Conservation (phyloP, 1,140 invertebrate species). For the Euura saliciscinereae region DNA sequence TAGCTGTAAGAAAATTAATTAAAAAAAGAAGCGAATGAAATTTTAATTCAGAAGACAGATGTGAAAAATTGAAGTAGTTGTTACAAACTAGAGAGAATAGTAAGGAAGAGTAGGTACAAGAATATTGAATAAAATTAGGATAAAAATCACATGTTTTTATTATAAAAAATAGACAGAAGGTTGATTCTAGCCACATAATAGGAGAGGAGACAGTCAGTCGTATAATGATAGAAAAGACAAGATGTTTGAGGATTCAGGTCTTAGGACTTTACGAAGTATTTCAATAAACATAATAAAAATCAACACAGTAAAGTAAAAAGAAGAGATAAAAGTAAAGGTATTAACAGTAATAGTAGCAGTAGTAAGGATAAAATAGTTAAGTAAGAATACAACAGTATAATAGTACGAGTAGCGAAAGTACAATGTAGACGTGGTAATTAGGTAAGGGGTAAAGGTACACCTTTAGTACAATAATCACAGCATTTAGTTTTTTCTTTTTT, state of each 20-base stretch:
- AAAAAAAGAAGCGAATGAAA: no score
- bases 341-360: neutral
- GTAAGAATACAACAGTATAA: constrained; percentile 4
- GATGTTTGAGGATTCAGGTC: no score
- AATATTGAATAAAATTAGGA: neutral
- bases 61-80: neutral
- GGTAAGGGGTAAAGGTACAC: neutral
- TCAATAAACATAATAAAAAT: no score
- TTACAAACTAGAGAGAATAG: neutral
- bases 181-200: neutral
- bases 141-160: constrained; percentile 2
- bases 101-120: neutral
- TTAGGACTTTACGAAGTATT: no score
- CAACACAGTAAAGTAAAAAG: no score
- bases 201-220: neutral
- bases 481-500: constrained; percentile 1
- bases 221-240: neutral
- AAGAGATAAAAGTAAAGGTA: no score
- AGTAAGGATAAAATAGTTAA: neutral
- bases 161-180: constrained; percentile 2
- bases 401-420: neutral
- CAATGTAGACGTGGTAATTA: neutral
- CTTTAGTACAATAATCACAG: constrained; percentile 10
- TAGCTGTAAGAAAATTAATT: no score
- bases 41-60: no score